Percentiles rank a stretch among this genome's conserved stretches.
These are phyloP conservation scores for Drosophila sturtevanti DNA, from an alignment of 1,140 invertebrate genomes.

Conservation along the genomic window DNA sequence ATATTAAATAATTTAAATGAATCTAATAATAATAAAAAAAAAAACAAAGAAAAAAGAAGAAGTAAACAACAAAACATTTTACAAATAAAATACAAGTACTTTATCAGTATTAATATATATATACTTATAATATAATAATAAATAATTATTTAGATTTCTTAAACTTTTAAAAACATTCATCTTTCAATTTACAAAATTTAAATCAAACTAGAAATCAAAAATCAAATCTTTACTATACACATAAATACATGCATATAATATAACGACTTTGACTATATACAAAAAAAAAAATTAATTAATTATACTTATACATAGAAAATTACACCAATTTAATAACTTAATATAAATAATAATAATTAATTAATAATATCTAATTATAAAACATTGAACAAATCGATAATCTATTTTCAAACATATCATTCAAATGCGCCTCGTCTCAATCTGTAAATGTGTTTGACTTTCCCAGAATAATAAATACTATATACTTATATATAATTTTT, in stretches of 20 bases:
- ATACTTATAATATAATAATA: slow-evolving; percentile 3
- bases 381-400: not conserved
- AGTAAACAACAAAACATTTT: too few species aligned
- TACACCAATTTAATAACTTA: slow-evolving; percentile 6
- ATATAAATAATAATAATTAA: slow-evolving; percentile 5
- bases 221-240: slow-evolving; percentile 23
- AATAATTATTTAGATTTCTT: slow-evolving; percentile 25
- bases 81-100: slow-evolving; percentile 3
- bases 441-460: slow-evolving; percentile 48
- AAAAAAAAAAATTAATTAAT: slow-evolving; percentile 7
- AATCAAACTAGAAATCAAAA: slow-evolving; percentile 25
- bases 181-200: slow-evolving; percentile 1
- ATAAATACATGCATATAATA: slow-evolving; percentile 26
- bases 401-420: slow-evolving; percentile 66
- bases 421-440: slow-evolving; percentile 29
- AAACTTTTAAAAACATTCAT: slow-evolving; percentile 20
- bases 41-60: too few species aligned
- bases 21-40: not conserved
- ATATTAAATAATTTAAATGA: not conserved
- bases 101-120: slow-evolving; percentile 32
- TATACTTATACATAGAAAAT: slow-evolving; percentile 19
- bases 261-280: slow-evolving; percentile 19
- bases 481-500: not conserved
- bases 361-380: not conserved
- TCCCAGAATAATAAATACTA: not conserved